Evolutionary conservation across 35 echinoderm and acorn worm species (phyloP).

Genomic region (Strongylocentrotus purpuratus): DNA sequence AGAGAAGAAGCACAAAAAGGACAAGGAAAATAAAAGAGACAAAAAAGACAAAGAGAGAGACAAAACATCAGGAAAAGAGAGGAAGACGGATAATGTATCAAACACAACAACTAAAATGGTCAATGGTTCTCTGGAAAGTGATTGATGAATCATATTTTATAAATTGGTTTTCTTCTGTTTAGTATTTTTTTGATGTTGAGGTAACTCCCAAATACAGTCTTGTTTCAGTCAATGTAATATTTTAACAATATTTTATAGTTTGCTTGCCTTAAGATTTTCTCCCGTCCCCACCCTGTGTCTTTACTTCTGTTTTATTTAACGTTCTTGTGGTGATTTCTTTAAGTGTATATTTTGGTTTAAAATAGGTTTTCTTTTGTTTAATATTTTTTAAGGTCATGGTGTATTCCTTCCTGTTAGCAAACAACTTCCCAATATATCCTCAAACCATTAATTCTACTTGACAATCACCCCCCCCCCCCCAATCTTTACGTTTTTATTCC

Average conservation of each 20-base stretch:
- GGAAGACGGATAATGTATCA: not conserved
- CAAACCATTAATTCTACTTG: not conserved
- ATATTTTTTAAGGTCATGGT: not conserved
- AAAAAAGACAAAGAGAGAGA: constrained; percentile 41
- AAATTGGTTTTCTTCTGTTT: no score
- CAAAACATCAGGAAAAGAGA: not conserved
- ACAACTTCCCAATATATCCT: not conserved
- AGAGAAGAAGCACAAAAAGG: constrained; percentile 43
- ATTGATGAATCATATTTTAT: not conserved
- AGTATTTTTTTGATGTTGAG: not conserved
- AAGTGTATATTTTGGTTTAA: not conserved
- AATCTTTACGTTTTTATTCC: not conserved
- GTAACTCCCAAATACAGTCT: not conserved
- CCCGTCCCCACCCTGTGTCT: not conserved
- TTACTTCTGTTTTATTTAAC: not conserved
- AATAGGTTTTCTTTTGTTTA: not conserved
- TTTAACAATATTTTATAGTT: constrained; percentile 1
- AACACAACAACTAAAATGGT: not conserved
- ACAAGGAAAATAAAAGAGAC: constrained; percentile 27
- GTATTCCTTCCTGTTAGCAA: not conserved
- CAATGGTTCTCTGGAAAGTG: constrained; percentile 33
- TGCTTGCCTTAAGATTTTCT: not conserved
- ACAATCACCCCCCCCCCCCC: not conserved
- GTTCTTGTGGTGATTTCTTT: not conserved
- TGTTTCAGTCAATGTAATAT: not conserved